phyloP scores from a whole-genome alignment of 2,888 invertebrate genomes.

The Drosophila melanosoma region DNA sequence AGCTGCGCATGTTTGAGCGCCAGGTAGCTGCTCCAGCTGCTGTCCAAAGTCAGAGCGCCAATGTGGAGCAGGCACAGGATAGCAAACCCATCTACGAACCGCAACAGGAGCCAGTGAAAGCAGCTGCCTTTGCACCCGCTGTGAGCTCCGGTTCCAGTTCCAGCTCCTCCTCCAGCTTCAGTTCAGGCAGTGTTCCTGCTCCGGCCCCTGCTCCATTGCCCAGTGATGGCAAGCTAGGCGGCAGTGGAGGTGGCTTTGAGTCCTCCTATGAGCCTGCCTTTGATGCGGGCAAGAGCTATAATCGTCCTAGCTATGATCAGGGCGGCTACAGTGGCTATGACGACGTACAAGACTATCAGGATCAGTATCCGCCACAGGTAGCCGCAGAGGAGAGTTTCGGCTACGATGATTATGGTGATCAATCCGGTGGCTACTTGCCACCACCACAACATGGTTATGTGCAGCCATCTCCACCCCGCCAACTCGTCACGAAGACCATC shows the following conservation, averaged over 20 bases:
- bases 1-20: constrained; percentile 78
- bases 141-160: constrained; percentile 32
- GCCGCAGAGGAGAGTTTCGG: constrained; percentile 62
- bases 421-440: constrained; percentile 53
- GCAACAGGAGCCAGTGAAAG: constrained; percentile 31
- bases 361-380: constrained; percentile 80
- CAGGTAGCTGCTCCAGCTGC: constrained; percentile 76
- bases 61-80: constrained; percentile 61
- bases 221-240: constrained; percentile 40
- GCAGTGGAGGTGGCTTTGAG: constrained; percentile 25
- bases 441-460: constrained; percentile 62
- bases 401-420: constrained; percentile 71
- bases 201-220: constrained; percentile 30
- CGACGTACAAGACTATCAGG: constrained; percentile 65
- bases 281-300: constrained; percentile 65
- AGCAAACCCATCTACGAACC: constrained; percentile 66
- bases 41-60: constrained; percentile 55
- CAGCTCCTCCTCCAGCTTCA: constrained; percentile 20
- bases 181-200: constrained; percentile 22
- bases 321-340: constrained; percentile 66
- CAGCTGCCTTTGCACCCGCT: constrained; percentile 37
- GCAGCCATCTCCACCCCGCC: constrained; percentile 75
- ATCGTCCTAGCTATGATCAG: constrained; percentile 70
- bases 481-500: constrained; percentile 86
- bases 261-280: constrained; percentile 41